Base-by-base conservation (phyloP, 2,797 vertebrate genomes). In the Labeo calbasu region DNA sequence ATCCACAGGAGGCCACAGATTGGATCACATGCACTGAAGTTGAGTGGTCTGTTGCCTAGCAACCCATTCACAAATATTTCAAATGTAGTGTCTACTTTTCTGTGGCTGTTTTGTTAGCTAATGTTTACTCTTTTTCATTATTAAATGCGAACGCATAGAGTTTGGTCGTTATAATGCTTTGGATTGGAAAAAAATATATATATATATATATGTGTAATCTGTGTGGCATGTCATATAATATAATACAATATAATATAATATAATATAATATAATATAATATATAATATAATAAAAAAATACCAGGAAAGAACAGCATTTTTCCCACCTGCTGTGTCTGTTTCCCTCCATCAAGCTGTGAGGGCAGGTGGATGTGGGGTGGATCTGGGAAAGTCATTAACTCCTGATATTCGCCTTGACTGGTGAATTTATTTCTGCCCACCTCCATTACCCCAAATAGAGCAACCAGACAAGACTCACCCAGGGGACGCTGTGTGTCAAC, bases 331-430 rank as follows among this genome's bases (percentile, higher is more conserved):
- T 71, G 36, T 59, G 28, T 14, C 57, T 73, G 55, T 68, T 83
- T 83, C 75, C 32, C n/a, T 72, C 46, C 51, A 36, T 84, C 70
- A 73, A 36, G 40, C 83, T 65, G 83, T 88, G 86, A 86, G 88
- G 91, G 87, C 90, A 92, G 92, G 90, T 92, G 92, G 88, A 72
- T 40, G 81, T 76, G 75, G 88, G 88, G 88, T 84, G 90, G 89
- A 91, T 92, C 90, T 88, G 89, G 85, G 88, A 85, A 93, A 94
- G 86, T 91, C 88, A 94, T 94, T 93, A 93, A 92, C 89, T 91
- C 82, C 86, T 88, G 90, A 93, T 92, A 92, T 94, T 90, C 89
- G 84, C 87, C 77, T 71, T 90, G 90, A 91, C 87, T 89, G 61
- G n/a, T 79, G 88, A 83, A 91, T 92, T 88, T 86, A 90, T 85